Base-by-base conservation (phyloP, 2,888 invertebrate species). In the Amiota communis region DNA sequence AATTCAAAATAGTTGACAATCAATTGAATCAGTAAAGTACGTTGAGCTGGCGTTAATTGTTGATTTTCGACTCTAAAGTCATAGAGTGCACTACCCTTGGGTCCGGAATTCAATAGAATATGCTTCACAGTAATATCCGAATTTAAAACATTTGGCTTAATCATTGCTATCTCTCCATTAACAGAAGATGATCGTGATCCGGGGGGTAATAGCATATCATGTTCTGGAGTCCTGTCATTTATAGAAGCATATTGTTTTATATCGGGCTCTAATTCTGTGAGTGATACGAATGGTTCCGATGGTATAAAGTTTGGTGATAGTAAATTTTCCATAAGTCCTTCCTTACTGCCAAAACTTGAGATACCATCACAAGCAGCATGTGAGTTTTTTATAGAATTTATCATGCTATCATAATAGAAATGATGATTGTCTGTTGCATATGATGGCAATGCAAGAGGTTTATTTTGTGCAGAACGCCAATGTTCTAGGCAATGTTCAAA, bases 1-100 rank as follows among this genome's bases (percentile, higher is more conserved):
- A 83, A 84, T 73, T 85, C 86, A 68, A 88, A 87, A 75, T 80
- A 88, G 63, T 81, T 84, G 72, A 86, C 88, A 59, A 87, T 85
- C 20, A 83, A 63, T 17, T 88, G 85, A 15, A 87, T 88, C 10
- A 87, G 75, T 61, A 84, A 69, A 46, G 81, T 46, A 0, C 87
- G 83, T 70, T 87, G 85, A 51, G 79, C 76, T 1, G 78, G 80
- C 9, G 82, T 84, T 61, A 87, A 70, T 6, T 74, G 77, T 8
- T 79, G 78, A 11, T 83, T 78, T n/a, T 86, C 79, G 0, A 81
- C 76, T 2, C 83, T 73, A 1, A 81, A 81, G 11, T 85, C 80
- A 8, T 86, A 51, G 59, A 87, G 70, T 0, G 77, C 61, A 3
- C 75, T 76, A 0, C 85, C 86, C 49, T 83, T 85, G 0, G 73